Conservation (phyloP, 1,140 invertebrate genomes). For the Drosophila ficusphila region DNA sequence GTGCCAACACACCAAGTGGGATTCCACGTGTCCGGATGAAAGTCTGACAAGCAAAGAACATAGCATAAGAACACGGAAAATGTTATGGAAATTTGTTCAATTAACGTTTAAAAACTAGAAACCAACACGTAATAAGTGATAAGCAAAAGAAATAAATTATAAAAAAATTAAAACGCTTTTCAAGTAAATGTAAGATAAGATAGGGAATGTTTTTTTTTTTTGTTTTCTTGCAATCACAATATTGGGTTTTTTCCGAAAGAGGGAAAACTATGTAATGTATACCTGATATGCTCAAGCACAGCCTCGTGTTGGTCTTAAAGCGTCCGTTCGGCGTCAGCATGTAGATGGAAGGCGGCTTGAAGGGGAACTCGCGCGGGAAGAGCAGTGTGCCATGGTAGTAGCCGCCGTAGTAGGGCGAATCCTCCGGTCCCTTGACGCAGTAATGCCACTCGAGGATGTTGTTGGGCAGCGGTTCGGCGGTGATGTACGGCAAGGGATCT, state of each 20-base stretch:
- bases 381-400: slow-evolving; percentile 98
- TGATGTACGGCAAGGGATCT: slow-evolving; percentile 93
- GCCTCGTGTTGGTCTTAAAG: slow-evolving; percentile 94
- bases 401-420: slow-evolving; percentile 96
- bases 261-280: too few species aligned
- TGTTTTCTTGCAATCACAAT: neutral
- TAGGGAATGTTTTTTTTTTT: neutral
- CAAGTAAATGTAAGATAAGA: neutral
- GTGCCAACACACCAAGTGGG: slow-evolving; percentile 99
- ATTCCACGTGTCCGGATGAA: slow-evolving; percentile 99
- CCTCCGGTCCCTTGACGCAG: slow-evolving; percentile 90
- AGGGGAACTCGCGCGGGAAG: slow-evolving; percentile 98
- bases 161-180: neutral
- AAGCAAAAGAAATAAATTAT: neutral
- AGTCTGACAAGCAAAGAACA: slow-evolving; percentile 87
- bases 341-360: slow-evolving; percentile 98
- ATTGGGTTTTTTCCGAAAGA: too few species aligned
- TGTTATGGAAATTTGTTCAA: too few species aligned
- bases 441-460: slow-evolving; percentile 98
- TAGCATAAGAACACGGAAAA: too few species aligned
- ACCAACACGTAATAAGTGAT: neutral
- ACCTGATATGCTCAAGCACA: slow-evolving; percentile 96
- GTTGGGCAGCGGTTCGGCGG: slow-evolving; percentile 92
- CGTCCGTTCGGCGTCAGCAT: slow-evolving; percentile 99
- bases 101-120: neutral